Conservation (phyloP, 2,888 invertebrate species). For the Trypoxylon attenuatum region DNA sequence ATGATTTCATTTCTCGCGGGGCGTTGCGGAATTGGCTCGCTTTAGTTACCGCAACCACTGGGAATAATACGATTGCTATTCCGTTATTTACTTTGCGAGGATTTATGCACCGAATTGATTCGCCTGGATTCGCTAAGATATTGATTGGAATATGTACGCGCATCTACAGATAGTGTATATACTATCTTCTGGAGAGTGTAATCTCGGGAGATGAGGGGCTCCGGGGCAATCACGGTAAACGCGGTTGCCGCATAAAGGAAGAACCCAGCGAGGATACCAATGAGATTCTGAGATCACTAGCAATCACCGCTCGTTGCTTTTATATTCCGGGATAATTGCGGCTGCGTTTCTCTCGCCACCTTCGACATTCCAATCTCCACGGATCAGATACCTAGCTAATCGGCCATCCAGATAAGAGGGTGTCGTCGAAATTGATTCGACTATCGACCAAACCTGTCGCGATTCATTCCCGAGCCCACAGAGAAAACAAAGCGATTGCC, state of each 20-base stretch:
- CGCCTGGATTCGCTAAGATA: slow-evolving; percentile 8
- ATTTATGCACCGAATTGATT: slow-evolving; percentile 1
- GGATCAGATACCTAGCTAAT: background rate
- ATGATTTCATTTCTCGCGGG: no score
- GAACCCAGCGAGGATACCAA: slow-evolving; percentile 3
- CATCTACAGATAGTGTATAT: no score
- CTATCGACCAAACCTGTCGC: slow-evolving; percentile 11
- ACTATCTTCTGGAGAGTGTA: background rate
- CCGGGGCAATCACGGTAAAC: slow-evolving; percentile 6
- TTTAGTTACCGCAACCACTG: no score
- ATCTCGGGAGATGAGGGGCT: background rate
- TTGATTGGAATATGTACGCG: slow-evolving; percentile 11
- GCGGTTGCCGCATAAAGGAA: slow-evolving; percentile 3
- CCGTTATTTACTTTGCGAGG: no score
- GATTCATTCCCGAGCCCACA: slow-evolving; percentile 5
- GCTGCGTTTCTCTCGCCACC: slow-evolving; percentile 4
- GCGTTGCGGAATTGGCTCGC: no score
- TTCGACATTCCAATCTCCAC: slow-evolving; percentile 9
- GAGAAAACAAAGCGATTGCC: slow-evolving; percentile 26
- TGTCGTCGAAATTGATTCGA: no score
- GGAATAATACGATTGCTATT: no score
- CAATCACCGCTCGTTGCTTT: background rate
- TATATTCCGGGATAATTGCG: slow-evolving; percentile 3
- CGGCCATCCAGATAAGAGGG: slow-evolving; percentile 9
- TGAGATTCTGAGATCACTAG: slow-evolving; percentile 2